Evolutionary conservation across 2,888 invertebrate species (phyloP), one percentile per base, ranked within the genome.

Genomic region (Pseudococcus jackbeardsleyi): DNA sequence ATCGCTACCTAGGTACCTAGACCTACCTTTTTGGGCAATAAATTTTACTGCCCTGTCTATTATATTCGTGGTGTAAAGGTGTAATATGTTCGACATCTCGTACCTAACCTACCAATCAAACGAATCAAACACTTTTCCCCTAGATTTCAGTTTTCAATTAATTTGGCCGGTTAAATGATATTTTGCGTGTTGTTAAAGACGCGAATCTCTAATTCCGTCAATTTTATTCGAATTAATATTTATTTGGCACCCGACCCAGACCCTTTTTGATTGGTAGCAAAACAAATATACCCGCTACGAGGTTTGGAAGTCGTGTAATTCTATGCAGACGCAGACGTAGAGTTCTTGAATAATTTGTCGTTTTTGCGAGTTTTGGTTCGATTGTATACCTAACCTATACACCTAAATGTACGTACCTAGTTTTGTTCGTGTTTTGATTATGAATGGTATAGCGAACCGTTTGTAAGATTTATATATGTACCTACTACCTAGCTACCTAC

Each of bases 231-330:
- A 54, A 54, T 54, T 54, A 54, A 54, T 54, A 54, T 54, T 54
- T 54, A 54, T 54, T 54, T 54, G 54, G n/a, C 54, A n/a, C n/a
- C 15, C n/a, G 54, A 54, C 54, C 54, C n/a, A n/a, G 54, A n/a
- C 54, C 50, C 15, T 54, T 54, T n/a, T n/a, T n/a, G 54, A 54
- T 54, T n/a, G n/a, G 15, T 54, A 54, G n/a, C 5, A n/a, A 17
- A 54, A 54, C n/a, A 54, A 54, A 54, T 54, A 54, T n/a, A 54
- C 54, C 54, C 15, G 9, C 1, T 50, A 12, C 12, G 50, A 50
- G 50, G 11, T 4, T 48, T 15, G 50, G 11, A 42, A 50, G 50
- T 50, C 15, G 50, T 15, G 15, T 50, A 50, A 50, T 50, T 50
- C 15, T 50, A 50, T 15, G 48, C 2, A 50, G 48, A 15, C 48